Evolutionary conservation across 1,140 invertebrate genomes (phyloP).

Genomic region (Bradysia coprophila): DNA sequence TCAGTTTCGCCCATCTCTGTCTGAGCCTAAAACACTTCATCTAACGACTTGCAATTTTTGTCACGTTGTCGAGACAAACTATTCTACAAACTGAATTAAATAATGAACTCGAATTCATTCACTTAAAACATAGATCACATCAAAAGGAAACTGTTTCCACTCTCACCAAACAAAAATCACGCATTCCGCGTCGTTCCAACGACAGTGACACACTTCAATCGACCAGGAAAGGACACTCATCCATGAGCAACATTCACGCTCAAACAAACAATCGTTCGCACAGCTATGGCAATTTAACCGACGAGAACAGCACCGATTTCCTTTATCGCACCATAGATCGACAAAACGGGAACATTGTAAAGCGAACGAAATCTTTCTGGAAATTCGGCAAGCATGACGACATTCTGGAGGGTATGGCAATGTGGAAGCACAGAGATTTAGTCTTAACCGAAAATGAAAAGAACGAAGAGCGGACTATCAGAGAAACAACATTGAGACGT

Average conservation of each 20-base stretch:
- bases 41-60: too few species aligned
- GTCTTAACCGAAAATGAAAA: constrained; percentile 32
- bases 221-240: constrained; percentile 23
- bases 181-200: not conserved
- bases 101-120: too few species aligned
- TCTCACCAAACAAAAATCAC: not conserved
- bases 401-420: constrained; percentile 62
- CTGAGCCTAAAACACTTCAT: too few species aligned
- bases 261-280: constrained; percentile 21
- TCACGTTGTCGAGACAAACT: too few species aligned
- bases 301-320: constrained; percentile 6
- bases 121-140: not conserved
- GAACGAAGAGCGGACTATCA: constrained; percentile 17
- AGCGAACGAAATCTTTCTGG: constrained; percentile 70
- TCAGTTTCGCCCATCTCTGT: too few species aligned
- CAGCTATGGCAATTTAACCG: constrained; percentile 28
- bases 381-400: constrained; percentile 51
- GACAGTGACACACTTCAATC: constrained; percentile 17
- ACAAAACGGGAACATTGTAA: constrained; percentile 36
- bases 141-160: not conserved
- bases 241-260: constrained; percentile 24
- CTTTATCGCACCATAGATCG: constrained; percentile 1
- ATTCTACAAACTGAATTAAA: too few species aligned
- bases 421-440: constrained; percentile 68
- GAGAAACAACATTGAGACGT: constrained; percentile 6